Evolutionary conservation across 2,113 vertebrate species (phyloP).

Genomic region (Crotalus tigris): DNA sequence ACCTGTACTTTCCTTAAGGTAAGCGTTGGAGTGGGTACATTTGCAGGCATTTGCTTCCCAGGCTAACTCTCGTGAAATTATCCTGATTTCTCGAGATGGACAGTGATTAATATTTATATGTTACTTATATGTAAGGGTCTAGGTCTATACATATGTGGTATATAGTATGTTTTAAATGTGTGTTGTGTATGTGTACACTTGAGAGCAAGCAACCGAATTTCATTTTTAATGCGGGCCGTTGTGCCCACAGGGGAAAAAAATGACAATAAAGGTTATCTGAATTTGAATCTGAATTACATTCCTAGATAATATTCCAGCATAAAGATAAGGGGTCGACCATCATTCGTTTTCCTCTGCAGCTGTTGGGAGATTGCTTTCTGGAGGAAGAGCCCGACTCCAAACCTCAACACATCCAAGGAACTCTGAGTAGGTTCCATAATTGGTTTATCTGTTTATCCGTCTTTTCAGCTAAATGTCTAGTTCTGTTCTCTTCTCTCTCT

Average conservation of each 20-base stretch:
- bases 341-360: conserved; percentile 28
- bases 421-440: background rate
- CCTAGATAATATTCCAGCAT: conserved; percentile 31
- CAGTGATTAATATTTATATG: no score
- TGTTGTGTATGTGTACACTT: no score
- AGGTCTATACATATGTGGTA: no score
- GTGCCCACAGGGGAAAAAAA: no score
- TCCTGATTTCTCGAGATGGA: background rate
- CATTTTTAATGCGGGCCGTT: no score
- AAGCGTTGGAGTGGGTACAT: background rate
- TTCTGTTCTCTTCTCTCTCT: background rate
- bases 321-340: conserved; percentile 32
- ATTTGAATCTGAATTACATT: background rate
- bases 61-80: background rate
- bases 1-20: background rate
- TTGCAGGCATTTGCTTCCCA: background rate
- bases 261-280: no score
- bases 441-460: no score
- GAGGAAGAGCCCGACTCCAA: background rate
- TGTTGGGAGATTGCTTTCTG: background rate
- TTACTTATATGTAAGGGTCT: no score
- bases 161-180: no score
- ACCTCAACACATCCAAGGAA: conserved; percentile 18
- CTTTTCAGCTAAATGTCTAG: background rate
- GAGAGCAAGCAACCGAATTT: no score